Conservation (phyloP, 2,888 invertebrate genomes). For the Apamea epomidion region DNA sequence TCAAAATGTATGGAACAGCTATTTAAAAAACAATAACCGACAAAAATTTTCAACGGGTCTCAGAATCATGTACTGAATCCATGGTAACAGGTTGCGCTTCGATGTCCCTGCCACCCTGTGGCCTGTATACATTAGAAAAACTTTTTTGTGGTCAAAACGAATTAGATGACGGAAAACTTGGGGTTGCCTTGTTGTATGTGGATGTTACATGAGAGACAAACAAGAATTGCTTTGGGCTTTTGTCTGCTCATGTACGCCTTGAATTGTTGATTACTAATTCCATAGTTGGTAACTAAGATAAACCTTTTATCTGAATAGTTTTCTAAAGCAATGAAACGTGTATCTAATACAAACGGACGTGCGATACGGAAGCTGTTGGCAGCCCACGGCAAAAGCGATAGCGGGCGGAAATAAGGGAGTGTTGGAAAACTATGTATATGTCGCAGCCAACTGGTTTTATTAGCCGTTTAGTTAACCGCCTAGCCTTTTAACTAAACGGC, state of each 20-base stretch:
- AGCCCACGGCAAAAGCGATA: constrained; percentile 1
- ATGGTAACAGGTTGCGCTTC: no score
- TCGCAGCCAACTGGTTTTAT: no score
- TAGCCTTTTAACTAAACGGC: no score
- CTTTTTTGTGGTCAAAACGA: not conserved
- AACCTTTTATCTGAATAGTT: constrained; percentile 23
- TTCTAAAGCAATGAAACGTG: constrained; percentile 35
- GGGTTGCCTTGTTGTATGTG: not conserved
- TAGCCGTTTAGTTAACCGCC: no score
- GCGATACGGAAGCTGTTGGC: constrained; percentile 26
- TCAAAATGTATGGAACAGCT: no score
- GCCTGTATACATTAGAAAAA: not conserved
- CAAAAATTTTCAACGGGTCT: no score
- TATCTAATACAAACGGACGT: constrained; percentile 36
- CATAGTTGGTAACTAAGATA: constrained; percentile 15
- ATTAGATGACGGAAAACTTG: no score
- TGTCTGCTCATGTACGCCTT: constrained; percentile 6
- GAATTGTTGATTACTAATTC: constrained; percentile 29
- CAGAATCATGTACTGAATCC: not conserved
- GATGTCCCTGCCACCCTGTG: not conserved
- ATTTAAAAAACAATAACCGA: no score
- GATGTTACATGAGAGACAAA: not conserved
- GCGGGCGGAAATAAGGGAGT: constrained; percentile 4
- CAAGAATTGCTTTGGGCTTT: not conserved
- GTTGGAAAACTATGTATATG: not conserved